Evolutionary conservation across 2,797 vertebrate species (phyloP).

Genomic region (Sebastes minor): DNA sequence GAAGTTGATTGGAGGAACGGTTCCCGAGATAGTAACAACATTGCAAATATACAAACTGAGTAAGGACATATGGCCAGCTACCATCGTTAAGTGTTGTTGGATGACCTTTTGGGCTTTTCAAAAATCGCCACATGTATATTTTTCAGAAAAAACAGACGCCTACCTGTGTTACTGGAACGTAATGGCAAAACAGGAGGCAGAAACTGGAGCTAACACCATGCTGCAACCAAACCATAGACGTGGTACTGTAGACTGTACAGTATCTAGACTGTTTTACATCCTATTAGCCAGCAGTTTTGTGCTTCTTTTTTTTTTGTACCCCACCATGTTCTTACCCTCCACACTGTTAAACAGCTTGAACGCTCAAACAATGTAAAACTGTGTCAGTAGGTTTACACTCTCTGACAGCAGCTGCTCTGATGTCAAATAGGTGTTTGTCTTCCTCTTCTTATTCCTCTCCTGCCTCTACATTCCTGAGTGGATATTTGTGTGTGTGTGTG

Average conservation of each 20-base stretch:
- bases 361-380: background rate
- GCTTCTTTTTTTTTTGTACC: background rate
- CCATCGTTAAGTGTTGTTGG: background rate
- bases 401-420: background rate
- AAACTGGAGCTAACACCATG: background rate
- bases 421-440: background rate
- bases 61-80: background rate
- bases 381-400: background rate
- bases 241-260: background rate
- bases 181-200: background rate
- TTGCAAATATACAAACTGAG: background rate
- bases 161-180: background rate
- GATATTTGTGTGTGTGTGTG: background rate
- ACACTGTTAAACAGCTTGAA: background rate
- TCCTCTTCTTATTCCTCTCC: background rate
- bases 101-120: background rate
- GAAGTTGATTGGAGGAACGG: no score
- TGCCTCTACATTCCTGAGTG: background rate
- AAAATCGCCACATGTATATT: background rate
- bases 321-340: no score
- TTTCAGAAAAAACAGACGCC: background rate
- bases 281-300: background rate
- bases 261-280: background rate
- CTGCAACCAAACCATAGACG: background rate
- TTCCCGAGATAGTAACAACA: no score